Evolutionary conservation across 37 sponge, comb jelly and placozoan genomes (phyloP), one percentile per base, ranked within the genome.

Genomic region (Tethya wilhelma): DNA sequence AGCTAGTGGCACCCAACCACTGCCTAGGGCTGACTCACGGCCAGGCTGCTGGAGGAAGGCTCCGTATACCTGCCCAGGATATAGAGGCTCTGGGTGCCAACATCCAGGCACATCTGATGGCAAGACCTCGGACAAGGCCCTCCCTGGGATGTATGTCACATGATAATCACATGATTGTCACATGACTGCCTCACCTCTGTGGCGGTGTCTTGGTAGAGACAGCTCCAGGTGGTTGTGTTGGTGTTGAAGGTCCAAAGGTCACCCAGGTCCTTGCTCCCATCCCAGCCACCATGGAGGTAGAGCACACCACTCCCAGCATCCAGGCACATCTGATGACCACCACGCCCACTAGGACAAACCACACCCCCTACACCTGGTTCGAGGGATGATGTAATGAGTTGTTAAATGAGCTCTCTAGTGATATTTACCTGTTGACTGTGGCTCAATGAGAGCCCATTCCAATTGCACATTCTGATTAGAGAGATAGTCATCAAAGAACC

Each of bases 221-320:
- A 84, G 36, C 44, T 55, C 97, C 97, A 97, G 0, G 19, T 28
- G 3, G 56, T 34, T 9, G 36, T 41, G 20, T 55, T 33, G 69
- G 83, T 65, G 43, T 77, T 44, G 68, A 70, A 97, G 39, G 37
- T 56, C 97, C 97, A 97, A 23, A 97, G 74, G 64, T 97, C 97
- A 64, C 73, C 74, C 23, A 97, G 73, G 37, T 94, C 94, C 12
- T 79, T 78, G 33, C n/a, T 66, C 2, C 97, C 97, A 53, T 94
- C 90, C 91, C 89, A 97, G 1, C 97, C 97, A 36, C 97, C 97
- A 75, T 91, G 84, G 62, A 97, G 25, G 65, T 93, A 93, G 0
- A 96, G 14, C 25, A 25, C 2, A 9, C 38, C 43, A 1, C 23
- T 71, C 1, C 12, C 55, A 20, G 59, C 9, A 44, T 97, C 97